These are phyloP conservation scores for Pterostichus niger DNA, from an alignment of 2,888 invertebrate genomes.

Conservation along the genomic window DNA sequence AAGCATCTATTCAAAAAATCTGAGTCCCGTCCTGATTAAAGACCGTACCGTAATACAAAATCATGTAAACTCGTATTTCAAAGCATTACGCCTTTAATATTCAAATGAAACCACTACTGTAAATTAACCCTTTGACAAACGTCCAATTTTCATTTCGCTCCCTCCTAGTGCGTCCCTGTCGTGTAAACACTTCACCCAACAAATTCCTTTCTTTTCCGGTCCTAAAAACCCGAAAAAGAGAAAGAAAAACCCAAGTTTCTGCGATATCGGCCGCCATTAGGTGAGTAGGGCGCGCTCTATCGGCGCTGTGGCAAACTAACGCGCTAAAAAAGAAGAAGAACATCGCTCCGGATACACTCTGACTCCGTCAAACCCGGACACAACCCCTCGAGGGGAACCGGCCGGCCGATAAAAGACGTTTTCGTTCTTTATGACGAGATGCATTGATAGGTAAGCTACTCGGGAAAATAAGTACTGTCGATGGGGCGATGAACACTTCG, in stretches of 20 bases:
- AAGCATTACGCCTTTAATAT: conserved; percentile 17
- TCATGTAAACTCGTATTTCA: conserved; percentile 16
- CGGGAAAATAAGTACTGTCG: background rate
- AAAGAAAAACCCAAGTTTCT: background rate
- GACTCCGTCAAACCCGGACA: background rate
- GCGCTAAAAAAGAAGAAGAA: conserved; percentile 11
- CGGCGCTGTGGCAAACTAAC: background rate
- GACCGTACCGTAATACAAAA: conserved; percentile 2
- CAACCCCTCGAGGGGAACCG: background rate
- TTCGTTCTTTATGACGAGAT: conserved; percentile 20
- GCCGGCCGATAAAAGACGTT: conserved; percentile 19
- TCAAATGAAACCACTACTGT: conserved; percentile 27
- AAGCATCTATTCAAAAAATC: conserved; percentile 2
- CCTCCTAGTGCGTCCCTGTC: background rate
- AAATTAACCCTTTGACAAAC: conserved; percentile 32
- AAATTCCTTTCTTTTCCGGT: conserved; percentile 14
- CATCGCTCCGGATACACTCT: conserved; percentile 7
- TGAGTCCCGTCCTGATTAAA: background rate
- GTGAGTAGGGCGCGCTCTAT: background rate
- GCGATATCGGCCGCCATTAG: conserved; percentile 24
- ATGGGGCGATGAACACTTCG: background rate
- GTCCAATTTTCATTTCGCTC: conserved; percentile 8
- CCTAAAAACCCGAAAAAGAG: conserved; percentile 23
- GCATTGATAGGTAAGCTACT: conserved; percentile 9
- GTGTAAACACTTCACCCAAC: conserved; percentile 14